A percentile compares a stretch with the other conserved stretches of the same genome.
Conservation (phyloP, 2,888 invertebrate species). For the Siphlonurus alternatus region DNA sequence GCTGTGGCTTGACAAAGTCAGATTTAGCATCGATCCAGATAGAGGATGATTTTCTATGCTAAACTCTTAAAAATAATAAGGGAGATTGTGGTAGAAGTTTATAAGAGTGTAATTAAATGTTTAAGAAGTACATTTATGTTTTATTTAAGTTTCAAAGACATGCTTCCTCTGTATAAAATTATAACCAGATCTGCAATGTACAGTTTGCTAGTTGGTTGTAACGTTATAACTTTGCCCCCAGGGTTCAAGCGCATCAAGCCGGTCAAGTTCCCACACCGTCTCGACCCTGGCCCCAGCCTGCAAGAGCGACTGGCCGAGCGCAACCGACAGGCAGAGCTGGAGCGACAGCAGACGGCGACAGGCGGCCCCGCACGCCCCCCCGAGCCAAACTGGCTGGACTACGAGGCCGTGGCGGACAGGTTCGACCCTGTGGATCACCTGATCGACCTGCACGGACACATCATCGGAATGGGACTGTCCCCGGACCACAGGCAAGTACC, state of each 20-base stretch:
- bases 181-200: background rate
- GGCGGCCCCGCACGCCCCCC: slow-evolving; percentile 23
- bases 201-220: background rate
- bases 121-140: too few species aligned
- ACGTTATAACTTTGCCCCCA: slow-evolving; percentile 13
- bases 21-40: too few species aligned
- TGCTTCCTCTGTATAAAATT: too few species aligned
- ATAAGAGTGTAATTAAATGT: too few species aligned
- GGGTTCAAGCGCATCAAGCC: slow-evolving; percentile 54
- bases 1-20: too few species aligned
- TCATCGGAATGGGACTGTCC: slow-evolving; percentile 72
- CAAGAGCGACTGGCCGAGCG: slow-evolving; percentile 45
- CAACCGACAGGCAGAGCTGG: slow-evolving; percentile 30
- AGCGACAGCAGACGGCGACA: background rate
- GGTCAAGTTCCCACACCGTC: slow-evolving; percentile 44
- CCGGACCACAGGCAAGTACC: slow-evolving; percentile 51
- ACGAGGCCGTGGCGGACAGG: slow-evolving; percentile 45
- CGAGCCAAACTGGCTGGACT: slow-evolving; percentile 50
- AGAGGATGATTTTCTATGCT: too few species aligned
- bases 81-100: too few species aligned
- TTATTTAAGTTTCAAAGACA: too few species aligned
- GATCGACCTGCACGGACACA: slow-evolving; percentile 70
- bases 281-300: slow-evolving; percentile 50
- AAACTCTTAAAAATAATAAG: too few species aligned
- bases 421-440: slow-evolving; percentile 61